Evolutionary conservation across 2,888 invertebrate genomes (phyloP).

Genomic region (Drosophila niveifrons): DNA sequence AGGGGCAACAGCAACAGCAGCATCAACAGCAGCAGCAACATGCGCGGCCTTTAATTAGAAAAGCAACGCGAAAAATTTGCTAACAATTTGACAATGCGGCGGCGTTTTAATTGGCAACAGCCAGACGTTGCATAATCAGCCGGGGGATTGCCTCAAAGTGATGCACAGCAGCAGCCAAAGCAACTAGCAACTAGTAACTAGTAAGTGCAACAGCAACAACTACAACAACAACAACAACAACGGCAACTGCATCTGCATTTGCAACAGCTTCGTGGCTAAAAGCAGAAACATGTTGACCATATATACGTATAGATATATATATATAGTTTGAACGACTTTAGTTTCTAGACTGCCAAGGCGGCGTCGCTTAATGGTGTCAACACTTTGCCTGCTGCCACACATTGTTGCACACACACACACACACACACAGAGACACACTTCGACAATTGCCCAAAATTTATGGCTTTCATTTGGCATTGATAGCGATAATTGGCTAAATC

Average conservation of each 20-base stretch:
- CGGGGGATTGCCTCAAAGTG: constrained; percentile 47
- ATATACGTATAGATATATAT: constrained; percentile 9
- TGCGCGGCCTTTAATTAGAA: constrained; percentile 48
- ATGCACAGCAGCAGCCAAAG: constrained; percentile 27
- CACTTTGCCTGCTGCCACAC: constrained; percentile 1
- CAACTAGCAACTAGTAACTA: constrained; percentile 10
- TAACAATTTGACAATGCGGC: constrained; percentile 50
- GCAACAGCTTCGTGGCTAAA: constrained; percentile 31
- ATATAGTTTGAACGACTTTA: constrained; percentile 2
- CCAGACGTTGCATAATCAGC: constrained; percentile 44
- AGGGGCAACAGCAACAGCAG: constrained; percentile 32
- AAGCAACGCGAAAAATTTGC: constrained; percentile 33
- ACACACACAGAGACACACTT: not conserved
- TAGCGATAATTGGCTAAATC: constrained; percentile 3
- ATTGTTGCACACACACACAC: not conserved
- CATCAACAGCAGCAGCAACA: constrained; percentile 37
- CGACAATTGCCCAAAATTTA: constrained; percentile 1
- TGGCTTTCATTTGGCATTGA: constrained; percentile 5
- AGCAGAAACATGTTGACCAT: constrained; percentile 57
- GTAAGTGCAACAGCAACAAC: not conserved
- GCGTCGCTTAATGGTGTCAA: not conserved
- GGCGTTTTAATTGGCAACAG: constrained; percentile 53
- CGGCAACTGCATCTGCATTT: not conserved
- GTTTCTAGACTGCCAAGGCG: constrained; percentile 22
- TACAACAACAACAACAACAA: constrained; percentile 1